phyloP scores from a whole-genome alignment of 2,113 vertebrate species.

The Chunga burmeisteri region DNA sequence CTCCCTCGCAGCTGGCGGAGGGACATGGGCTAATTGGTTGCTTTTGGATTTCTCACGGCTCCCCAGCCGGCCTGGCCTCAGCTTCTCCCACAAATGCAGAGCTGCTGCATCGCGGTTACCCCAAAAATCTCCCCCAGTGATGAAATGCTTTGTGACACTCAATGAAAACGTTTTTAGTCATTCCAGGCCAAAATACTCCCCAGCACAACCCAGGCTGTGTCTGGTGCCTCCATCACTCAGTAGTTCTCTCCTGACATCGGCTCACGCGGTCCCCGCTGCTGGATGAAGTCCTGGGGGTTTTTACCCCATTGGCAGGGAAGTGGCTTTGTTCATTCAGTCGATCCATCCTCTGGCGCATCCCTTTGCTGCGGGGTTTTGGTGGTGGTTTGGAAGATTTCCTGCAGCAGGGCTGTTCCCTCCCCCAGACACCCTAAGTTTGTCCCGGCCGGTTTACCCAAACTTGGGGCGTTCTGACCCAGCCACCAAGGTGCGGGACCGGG shows the following conservation, averaged over 20 bases:
- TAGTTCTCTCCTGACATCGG: background rate
- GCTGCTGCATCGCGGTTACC: background rate
- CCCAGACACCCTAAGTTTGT: background rate
- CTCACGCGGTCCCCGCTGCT: rapidly evolving
- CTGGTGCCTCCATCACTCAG: background rate
- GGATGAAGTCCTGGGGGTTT: background rate
- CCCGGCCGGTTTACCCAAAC: background rate
- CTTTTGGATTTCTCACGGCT: background rate
- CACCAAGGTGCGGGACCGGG: rapidly evolving
- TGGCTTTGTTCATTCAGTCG: background rate
- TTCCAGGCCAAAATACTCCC: background rate
- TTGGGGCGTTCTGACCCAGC: background rate
- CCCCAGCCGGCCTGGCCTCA: rapidly evolving
- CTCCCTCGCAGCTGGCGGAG: background rate
- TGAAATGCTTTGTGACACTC: background rate
- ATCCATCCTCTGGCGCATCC: background rate
- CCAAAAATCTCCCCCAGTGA: background rate
- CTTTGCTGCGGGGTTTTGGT: background rate
- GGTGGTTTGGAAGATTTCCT: background rate
- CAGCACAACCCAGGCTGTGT: background rate
- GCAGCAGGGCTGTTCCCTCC: background rate
- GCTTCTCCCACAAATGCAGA: rapidly evolving
- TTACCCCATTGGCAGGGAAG: background rate
- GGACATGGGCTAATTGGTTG: background rate
- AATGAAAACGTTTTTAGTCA: background rate